These are phyloP conservation scores for Ommatoiulus sabulosus DNA, from an alignment of 2,888 invertebrate species.

Conservation along the genomic window DNA sequence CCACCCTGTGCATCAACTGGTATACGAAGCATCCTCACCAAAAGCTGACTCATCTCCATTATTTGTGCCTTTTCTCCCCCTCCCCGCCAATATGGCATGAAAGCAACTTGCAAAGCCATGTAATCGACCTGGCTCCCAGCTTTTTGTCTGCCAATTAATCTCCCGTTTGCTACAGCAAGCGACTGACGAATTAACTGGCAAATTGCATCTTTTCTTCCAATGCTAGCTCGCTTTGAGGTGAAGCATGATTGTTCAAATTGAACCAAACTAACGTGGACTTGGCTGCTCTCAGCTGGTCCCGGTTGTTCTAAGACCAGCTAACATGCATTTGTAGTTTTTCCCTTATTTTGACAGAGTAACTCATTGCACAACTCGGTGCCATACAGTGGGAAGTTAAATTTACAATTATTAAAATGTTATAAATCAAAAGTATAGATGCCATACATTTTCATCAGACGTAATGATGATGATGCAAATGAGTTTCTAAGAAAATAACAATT, in stretches of 20 bases:
- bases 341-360: too few relatives aligned
- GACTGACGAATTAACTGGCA: background rate
- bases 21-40: conserved; percentile 41
- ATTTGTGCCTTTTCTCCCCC: background rate
- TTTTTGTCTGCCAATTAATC: background rate
- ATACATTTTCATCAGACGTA: too few relatives aligned
- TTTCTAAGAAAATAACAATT: too few relatives aligned
- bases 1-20: conserved; percentile 35
- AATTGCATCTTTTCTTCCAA: background rate
- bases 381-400: too few relatives aligned
- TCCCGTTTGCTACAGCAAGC: background rate
- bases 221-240: background rate
- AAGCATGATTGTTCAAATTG: background rate
- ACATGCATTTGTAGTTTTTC: too few relatives aligned
- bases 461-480: too few relatives aligned
- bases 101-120: background rate
- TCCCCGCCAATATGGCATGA: background rate
- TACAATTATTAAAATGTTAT: too few relatives aligned
- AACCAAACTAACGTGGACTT: too few relatives aligned
- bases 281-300: too few relatives aligned
- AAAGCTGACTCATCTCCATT: conserved; percentile 35
- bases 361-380: too few relatives aligned
- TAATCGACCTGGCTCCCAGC: background rate
- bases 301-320: too few relatives aligned
- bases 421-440: too few relatives aligned